Percentiles rank a stretch among this genome's conserved stretches.
Conservation (phyloP, 2,888 invertebrate species). For the Megastigmus dorsalis region DNA sequence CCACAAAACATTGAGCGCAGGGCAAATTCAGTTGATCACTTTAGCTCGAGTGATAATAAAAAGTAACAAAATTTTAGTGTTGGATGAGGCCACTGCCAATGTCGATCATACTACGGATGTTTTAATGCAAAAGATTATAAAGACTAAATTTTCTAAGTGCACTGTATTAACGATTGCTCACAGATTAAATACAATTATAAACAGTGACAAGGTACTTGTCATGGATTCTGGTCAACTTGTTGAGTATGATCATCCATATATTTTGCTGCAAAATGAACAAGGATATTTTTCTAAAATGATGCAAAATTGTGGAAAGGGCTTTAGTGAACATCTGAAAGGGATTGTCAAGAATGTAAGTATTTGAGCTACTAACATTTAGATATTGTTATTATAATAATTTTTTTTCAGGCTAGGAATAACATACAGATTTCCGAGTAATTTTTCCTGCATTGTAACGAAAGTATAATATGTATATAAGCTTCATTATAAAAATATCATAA, state of each 20-base stretch:
- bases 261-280: conserved; percentile 78
- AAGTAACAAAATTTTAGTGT: conserved; percentile 85
- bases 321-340: conserved; percentile 37
- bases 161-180: conserved; percentile 95
- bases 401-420: too few species aligned
- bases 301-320: conserved; percentile 77
- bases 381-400: too few species aligned
- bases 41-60: conserved; percentile 89
- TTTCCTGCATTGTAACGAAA: too few species aligned
- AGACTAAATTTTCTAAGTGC: conserved; percentile 86
- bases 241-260: conserved; percentile 84
- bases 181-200: conserved; percentile 94
- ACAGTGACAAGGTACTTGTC: conserved; percentile 91
- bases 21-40: conserved; percentile 91
- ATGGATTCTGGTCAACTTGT: conserved; percentile 87
- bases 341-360: conserved; percentile 38
- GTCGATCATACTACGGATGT: conserved; percentile 90
- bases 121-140: conserved; percentile 89
- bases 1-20: conserved; percentile 92
- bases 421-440: too few species aligned
- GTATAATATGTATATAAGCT: too few species aligned
- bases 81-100: conserved; percentile 95
- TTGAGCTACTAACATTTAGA: too few species aligned
- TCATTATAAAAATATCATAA: too few species aligned
- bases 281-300: conserved; percentile 83